Evolutionary conservation across 2,113 vertebrate genomes (phyloP), one percentile per base, ranked within the genome.

Genomic region (Lota lota): DNA sequence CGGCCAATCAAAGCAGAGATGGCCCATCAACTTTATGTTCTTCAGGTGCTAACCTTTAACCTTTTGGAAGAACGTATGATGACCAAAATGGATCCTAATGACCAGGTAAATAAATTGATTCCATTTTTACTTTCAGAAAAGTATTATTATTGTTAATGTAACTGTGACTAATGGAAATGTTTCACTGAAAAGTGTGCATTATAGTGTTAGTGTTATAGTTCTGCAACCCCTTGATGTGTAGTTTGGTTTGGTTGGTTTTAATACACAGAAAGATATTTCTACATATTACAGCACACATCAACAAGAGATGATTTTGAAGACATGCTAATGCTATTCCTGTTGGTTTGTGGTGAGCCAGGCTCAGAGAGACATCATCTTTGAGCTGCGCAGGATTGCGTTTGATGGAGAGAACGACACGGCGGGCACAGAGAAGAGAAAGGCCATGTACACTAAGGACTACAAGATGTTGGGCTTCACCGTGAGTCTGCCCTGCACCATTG

Each of bases 1-100:
- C 95, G 97, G n/a, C 96, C 96, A 1, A 97, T 99, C 83, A 98
- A 99, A 92, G 96, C 97, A 0, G 97, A 99, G 83, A 99, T 99
- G 97, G 97, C 97, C 1, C 97, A 99, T 87, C 97, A 99, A 90
- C 92, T 99, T 0, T 99, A 99, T 0, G 97, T 99, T 75, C 92
- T 99, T 4, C 97, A 99, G 86, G 97, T 98, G 36, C 73, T 99
- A 86, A 99, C 96, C 69, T 98, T 99, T 84, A 99, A 98, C 83
- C 97, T 99, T 53, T 87, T 98, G 78, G 97, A 99, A 84, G 96
- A 98, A 83, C 91, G 97, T 58, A 99, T 99, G 97, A 98, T 99
- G 97, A 98, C 96, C 72, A 99, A 98, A 90, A 98, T 99, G 97
- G 97, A 99, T 79, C 96, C 96, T 1, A 97, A 94, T 69, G 97